phyloP scores from a whole-genome alignment of 1,140 invertebrate genomes.

The Frieseomelitta varia region DNA sequence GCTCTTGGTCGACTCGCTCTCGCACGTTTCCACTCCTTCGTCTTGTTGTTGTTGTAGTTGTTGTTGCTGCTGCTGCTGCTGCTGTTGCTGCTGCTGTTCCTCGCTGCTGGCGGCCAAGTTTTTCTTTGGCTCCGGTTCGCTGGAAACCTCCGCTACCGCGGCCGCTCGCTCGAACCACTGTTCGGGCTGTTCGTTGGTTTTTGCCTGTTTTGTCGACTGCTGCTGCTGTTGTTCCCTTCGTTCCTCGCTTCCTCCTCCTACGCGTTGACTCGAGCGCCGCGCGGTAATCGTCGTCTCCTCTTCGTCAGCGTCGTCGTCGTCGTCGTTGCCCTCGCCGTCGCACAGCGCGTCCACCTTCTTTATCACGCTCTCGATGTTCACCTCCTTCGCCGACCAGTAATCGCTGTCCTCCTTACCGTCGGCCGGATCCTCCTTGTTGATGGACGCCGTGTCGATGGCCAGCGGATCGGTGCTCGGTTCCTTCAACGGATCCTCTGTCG shows the following conservation, averaged over 20 bases:
- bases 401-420: constrained; percentile 88
- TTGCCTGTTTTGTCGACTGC: neutral
- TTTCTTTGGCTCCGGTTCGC: constrained; percentile 77
- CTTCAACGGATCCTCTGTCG: constrained; percentile 63
- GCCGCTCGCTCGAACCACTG: constrained; percentile 74
- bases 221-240: constrained; percentile 52
- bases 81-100: constrained; percentile 54
- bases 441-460: constrained; percentile 58
- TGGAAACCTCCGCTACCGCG: constrained; percentile 68
- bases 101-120: constrained; percentile 61
- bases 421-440: constrained; percentile 78
- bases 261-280: no score
- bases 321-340: constrained; percentile 75
- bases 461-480: constrained; percentile 69
- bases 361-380: constrained; percentile 90
- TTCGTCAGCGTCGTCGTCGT: constrained; percentile 42
- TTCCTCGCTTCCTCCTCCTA: constrained; percentile 39
- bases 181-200: constrained; percentile 48
- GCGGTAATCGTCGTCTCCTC: constrained; percentile 48
- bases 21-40: constrained; percentile 76
- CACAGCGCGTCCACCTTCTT: constrained; percentile 88
- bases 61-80: no score
- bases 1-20: constrained; percentile 73
- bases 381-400: constrained; percentile 89
- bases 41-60: constrained; percentile 50